These are phyloP conservation scores for Melipona bicolor DNA, from an alignment of 2,888 invertebrate genomes.

Conservation along the genomic window DNA sequence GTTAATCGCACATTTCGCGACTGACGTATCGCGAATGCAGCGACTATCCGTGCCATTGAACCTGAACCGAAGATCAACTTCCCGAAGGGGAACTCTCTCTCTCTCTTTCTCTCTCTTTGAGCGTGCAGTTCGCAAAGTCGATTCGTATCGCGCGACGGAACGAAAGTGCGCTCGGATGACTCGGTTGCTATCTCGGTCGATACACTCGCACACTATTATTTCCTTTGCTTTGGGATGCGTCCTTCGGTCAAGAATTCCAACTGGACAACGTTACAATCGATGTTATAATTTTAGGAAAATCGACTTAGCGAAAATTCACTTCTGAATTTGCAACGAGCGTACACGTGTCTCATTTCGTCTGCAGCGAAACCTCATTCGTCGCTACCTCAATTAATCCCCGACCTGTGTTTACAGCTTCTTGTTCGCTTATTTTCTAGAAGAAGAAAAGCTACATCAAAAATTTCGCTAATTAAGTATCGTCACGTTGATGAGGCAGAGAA, in stretches of 20 bases:
- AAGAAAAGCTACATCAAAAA: slow-evolving; percentile 25
- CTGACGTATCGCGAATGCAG: slow-evolving; percentile 34
- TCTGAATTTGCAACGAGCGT: no score
- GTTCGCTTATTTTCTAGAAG: not conserved
- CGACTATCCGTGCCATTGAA: not conserved
- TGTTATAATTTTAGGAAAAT: no score
- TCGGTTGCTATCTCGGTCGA: not conserved
- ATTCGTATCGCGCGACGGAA: slow-evolving; percentile 2
- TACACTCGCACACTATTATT: not conserved
- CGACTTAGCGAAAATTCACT: no score
- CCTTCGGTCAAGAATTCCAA: no score
- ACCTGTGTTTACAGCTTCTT: slow-evolving; percentile 30
- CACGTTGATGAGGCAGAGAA: slow-evolving; percentile 21
- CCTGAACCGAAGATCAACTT: not conserved
- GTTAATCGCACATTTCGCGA: slow-evolving; percentile 62
- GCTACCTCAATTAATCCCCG: slow-evolving; percentile 36
- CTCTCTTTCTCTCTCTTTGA: no score
- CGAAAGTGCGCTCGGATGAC: not conserved
- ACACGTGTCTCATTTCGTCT: no score
- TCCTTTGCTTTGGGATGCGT: no score
- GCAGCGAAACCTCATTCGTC: not conserved
- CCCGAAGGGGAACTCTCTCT: not conserved
- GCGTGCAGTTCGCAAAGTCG: not conserved
- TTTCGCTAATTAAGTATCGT: slow-evolving; percentile 53
- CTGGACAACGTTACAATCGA: no score